Conservation (phyloP, 2,113 vertebrate genomes). For the Anas platyrhynchos region DNA sequence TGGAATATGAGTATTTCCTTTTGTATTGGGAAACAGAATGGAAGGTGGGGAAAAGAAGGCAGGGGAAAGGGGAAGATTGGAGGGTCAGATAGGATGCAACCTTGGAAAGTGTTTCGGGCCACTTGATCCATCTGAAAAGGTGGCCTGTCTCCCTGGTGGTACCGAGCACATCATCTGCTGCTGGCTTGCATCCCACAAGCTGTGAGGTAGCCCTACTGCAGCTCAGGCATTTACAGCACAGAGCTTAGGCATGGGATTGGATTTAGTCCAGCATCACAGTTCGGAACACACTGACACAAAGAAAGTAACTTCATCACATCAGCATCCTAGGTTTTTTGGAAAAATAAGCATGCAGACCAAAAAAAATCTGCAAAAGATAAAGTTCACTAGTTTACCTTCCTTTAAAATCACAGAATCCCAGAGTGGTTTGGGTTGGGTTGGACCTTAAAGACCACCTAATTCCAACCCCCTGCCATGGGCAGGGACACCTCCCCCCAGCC, state of each 20-base stretch:
- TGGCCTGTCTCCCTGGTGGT: not conserved
- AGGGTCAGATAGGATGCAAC: not conserved
- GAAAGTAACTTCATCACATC: not conserved
- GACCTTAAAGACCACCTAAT: not conserved
- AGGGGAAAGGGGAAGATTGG: too few species aligned
- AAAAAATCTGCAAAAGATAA: fast-evolving
- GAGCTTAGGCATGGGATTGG: not conserved
- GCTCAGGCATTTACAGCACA: not conserved
- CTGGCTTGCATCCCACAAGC: fast-evolving
- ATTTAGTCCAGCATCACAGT: not conserved
- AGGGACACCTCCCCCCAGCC: not conserved
- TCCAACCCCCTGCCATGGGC: not conserved
- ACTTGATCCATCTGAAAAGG: not conserved
- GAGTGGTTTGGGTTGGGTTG: not conserved
- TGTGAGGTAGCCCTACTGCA: not conserved
- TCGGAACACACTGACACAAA: not conserved
- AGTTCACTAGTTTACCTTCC: not conserved
- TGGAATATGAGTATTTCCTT: not conserved
- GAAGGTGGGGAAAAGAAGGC: not conserved
- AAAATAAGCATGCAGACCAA: not conserved
- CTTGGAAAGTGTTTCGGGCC: not conserved
- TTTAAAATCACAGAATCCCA: not conserved
- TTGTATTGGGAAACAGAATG: not conserved
- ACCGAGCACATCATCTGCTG: not conserved
- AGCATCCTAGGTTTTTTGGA: not conserved